A percentile compares a stretch with the other conserved stretches of the same genome.
Evolutionary conservation across 2,888 invertebrate genomes (phyloP).

Genomic region (Anthophora plumipes): DNA sequence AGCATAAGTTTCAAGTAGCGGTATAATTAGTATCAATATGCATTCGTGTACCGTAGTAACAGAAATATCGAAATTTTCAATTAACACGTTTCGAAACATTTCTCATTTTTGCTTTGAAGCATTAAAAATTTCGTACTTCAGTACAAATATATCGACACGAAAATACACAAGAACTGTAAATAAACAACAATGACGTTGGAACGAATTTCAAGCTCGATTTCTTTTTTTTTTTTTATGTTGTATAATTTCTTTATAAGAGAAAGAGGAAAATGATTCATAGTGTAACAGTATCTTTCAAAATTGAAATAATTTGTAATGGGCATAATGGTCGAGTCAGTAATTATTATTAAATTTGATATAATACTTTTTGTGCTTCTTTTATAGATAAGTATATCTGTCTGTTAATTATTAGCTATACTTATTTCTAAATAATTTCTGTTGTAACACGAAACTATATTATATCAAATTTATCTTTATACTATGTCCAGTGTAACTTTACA

Average conservation of each 20-base stretch:
- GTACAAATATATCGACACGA: not conserved
- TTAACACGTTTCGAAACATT: not conserved
- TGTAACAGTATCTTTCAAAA: conserved; percentile 18
- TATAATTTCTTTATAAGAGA: conserved; percentile 13
- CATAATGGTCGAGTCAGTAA: conserved; percentile 34
- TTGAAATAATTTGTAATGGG: conserved; percentile 23
- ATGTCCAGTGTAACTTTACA: conserved; percentile 73
- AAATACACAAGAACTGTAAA: conserved; percentile 54
- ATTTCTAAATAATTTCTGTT: conserved; percentile 53
- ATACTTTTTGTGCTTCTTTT: conserved; percentile 6
- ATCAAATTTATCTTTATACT: conserved; percentile 75
- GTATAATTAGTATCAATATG: conserved; percentile 37
- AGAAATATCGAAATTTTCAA: conserved; percentile 32
- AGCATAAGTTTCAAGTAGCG: conserved; percentile 55
- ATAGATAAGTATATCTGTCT: conserved; percentile 31
- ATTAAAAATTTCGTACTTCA: conserved; percentile 1
- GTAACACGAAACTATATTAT: conserved; percentile 59
- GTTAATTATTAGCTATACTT: conserved; percentile 44
- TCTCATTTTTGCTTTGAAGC: conserved; percentile 13
- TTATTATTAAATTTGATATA: conserved; percentile 37
- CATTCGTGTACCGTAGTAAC: conserved; percentile 24
- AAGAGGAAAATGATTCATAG: conserved; percentile 5
- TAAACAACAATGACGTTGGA: conserved; percentile 34
- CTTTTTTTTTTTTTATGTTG: conserved; percentile 23
- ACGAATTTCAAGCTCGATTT: conserved; percentile 15